Percentiles rank a stretch among this genome's conserved stretches.
Evolutionary conservation across 2,888 invertebrate species (phyloP).

Genomic region (Troides aeacus): DNA sequence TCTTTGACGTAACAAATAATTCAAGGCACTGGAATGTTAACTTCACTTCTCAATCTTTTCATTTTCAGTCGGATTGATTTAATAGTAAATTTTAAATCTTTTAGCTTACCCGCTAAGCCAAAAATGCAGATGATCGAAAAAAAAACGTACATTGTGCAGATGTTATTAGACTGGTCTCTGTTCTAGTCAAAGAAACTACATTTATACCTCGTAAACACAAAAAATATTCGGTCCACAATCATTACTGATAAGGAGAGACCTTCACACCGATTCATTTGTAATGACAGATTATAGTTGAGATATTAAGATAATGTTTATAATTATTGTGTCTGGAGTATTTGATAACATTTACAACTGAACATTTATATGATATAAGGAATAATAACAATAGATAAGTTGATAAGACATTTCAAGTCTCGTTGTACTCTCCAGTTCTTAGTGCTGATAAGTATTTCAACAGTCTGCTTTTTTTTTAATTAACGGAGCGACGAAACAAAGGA

Average conservation of each 20-base stretch:
- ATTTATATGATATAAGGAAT: too few species aligned
- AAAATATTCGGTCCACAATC: slow-evolving; percentile 55
- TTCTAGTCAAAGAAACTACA: slow-evolving; percentile 33
- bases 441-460: too few species aligned
- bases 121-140: background rate
- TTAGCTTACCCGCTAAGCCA: slow-evolving; percentile 15
- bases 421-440: too few species aligned
- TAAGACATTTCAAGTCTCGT: background rate
- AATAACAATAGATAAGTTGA: background rate
- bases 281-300: slow-evolving; percentile 43
- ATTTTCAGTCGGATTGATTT: too few species aligned
- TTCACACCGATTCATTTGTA: slow-evolving; percentile 57
- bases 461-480: too few species aligned
- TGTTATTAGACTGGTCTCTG: background rate
- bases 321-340: slow-evolving; percentile 31
- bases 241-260: slow-evolving; percentile 52
- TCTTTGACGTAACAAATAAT: too few species aligned
- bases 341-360: slow-evolving; percentile 10
- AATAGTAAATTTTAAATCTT: too few species aligned
- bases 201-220: slow-evolving; percentile 55
- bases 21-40: too few species aligned
- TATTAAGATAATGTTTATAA: slow-evolving; percentile 31
- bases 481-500: too few species aligned
- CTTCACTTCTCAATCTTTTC: too few species aligned
- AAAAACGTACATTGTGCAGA: slow-evolving; percentile 14